Base-by-base conservation (phyloP, 2,113 vertebrate species). In the Ceuthmochares aereus region DNA sequence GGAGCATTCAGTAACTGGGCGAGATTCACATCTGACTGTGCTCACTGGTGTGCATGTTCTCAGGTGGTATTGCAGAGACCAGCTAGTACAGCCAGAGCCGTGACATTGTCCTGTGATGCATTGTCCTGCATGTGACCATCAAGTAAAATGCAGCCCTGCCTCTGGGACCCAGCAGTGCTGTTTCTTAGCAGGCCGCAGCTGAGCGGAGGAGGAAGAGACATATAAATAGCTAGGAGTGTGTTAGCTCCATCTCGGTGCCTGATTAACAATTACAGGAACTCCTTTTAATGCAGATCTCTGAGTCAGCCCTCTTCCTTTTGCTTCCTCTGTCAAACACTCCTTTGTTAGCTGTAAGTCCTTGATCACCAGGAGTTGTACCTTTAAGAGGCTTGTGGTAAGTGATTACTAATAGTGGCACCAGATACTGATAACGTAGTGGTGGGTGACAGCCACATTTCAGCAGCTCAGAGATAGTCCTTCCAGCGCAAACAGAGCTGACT, bases 201-300 rank as follows among this genome's bases (percentile, higher is more conserved):
- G 67, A 72, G 76, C 82, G 70, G 55, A 55, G 81, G 67, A 93
- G 85, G 79, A 90, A 94, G 68, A 74, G 56, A 81, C 80, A 42
- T 89, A 94, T 86, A 96, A 96, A 96, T 95, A 97, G 93, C 88
- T 72, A 72, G 52, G 60, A 96, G 83, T 54, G 73, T 88, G 72
- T 85, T 93, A 96, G 88, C 79, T 92, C 69, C 86, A 75, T 89
- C 83, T 96, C 0, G 0, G 51, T 93, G n/a, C 92, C 84, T 88
- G 90, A 75, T 83, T 70, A 94, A 95, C 95, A 96, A 93, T 96
- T 86, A 58, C 89, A 95, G 94, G 94, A 95, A 96, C 86, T 92
- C 72, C 86, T 79, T 90, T 86, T 78, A 82, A 60, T 66, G 76
- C 70, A 68, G 60, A 47, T 90, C 81, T 96, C 92, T 74, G 60